These are phyloP conservation scores for Oryzaephilus surinamensis DNA, from an alignment of 1,140 invertebrate species.

Conservation along the genomic window DNA sequence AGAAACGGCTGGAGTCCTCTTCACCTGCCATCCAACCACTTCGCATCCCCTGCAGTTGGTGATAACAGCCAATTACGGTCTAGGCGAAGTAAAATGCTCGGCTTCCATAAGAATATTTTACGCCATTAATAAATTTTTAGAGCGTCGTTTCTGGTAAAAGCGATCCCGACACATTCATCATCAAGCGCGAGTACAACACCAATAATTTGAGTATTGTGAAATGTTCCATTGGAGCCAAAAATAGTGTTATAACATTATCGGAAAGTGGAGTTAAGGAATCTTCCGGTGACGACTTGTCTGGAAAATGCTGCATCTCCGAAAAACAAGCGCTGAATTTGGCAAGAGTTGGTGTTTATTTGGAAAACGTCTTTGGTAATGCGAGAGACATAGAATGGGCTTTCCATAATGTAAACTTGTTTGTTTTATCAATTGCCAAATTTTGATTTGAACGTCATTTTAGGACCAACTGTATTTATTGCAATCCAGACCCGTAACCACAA, in stretches of 20 bases:
- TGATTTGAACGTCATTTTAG: conserved; percentile 28
- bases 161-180: conserved; percentile 61
- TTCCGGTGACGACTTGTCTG: conserved; percentile 4
- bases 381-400: conserved; percentile 71
- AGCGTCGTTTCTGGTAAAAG: conserved; percentile 63
- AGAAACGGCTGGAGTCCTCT: conserved; percentile 65
- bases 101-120: conserved; percentile 6
- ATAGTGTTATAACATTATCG: conserved; percentile 39
- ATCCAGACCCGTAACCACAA: conserved; percentile 59
- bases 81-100: conserved; percentile 66
- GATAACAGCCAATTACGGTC: conserved; percentile 69
- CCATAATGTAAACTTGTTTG: too few species aligned
- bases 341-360: conserved; percentile 46
- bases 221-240: conserved; percentile 47
- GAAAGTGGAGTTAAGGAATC: conserved; percentile 32
- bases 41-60: conserved; percentile 54
- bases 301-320: conserved; percentile 41
- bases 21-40: conserved; percentile 62
- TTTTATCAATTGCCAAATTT: too few species aligned
- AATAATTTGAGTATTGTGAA: conserved; percentile 39
- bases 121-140: conserved; percentile 36
- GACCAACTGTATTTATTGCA: conserved; percentile 53
- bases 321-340: conserved; percentile 42
- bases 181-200: conserved; percentile 41
- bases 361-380: conserved; percentile 50